Base-by-base conservation (phyloP, 2,113 vertebrate species). In the Mola mola region DNA sequence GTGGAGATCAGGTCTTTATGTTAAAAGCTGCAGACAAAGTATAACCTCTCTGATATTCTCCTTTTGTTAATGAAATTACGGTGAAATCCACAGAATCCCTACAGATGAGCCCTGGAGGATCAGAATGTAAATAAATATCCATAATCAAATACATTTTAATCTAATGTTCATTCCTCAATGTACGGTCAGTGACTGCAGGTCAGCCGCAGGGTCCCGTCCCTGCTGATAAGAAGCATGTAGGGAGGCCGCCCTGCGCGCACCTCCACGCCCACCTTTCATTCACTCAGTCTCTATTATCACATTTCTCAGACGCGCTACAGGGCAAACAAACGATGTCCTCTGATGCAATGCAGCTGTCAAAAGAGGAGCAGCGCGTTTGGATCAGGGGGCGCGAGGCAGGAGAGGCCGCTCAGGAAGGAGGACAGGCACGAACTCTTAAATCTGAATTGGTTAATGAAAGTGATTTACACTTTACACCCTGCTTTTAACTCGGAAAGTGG, bases 291-390 rank as follows among this genome's bases (percentile, higher is more conserved):
- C 48, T 11, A 17, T 56, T 61, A 46, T 22, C 53, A 21, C 53
- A 10, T 17, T 33, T 46, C 16, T 36, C 25, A 44, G 38, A 19
- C 8, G 28, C 15, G 41, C 76, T 59, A 46, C 51, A 6, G 48
- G 72, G 51, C 60, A 36, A 67, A 75, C 64, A 60, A 13, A 31
- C 44, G 29, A 76, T 52, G 40, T 43, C 51, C 41, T 47, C 22
- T 66, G 74, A 82, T 59, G 61, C 79, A 72, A 72, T 16, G 66
- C 59, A 37, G 33, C 73, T 76, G 68, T 78, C 68, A 69, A 25
- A 12, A 36, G 6, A n/a, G 4, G 15, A 2, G 5, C 36, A 66
- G 51, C 31, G 22, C 20, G 31, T 21, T 16, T 17, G n/a, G n/a
- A n/a, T n/a, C n/a, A n/a, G n/a, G n/a, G n/a, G n/a, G n/a, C 15